phyloP scores from a whole-genome alignment of 2,888 invertebrate species.

The Chrysopilus asiliformis region DNA sequence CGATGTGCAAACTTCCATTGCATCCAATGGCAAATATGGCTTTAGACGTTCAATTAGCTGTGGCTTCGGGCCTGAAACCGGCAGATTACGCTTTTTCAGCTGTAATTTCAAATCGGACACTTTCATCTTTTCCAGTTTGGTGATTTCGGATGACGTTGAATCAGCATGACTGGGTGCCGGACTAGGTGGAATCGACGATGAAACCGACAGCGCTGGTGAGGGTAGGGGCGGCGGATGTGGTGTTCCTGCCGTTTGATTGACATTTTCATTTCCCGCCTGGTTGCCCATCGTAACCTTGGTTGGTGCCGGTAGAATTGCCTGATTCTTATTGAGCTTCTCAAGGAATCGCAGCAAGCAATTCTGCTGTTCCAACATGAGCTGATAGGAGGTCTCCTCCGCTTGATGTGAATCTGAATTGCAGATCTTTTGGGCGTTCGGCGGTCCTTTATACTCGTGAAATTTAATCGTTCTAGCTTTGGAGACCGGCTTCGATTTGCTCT shows the following conservation, averaged over 20 bases:
- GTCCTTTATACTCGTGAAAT: constrained; percentile 94
- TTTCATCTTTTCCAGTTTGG: constrained; percentile 88
- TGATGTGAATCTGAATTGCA: constrained; percentile 40
- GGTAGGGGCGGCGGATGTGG: constrained; percentile 35
- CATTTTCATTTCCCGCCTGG: constrained; percentile 12
- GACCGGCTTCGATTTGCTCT: constrained; percentile 64
- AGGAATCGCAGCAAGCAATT: constrained; percentile 76
- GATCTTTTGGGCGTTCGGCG: constrained; percentile 69
- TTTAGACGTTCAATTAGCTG: constrained; percentile 85
- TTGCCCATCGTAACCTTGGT: constrained; percentile 32
- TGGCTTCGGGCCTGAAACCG: constrained; percentile 93
- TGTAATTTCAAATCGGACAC: constrained; percentile 90
- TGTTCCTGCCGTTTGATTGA: constrained; percentile 7
- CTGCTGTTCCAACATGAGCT: constrained; percentile 84
- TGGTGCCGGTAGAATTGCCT: constrained; percentile 64
- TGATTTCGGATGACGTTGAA: constrained; percentile 31
- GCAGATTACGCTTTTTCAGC: constrained; percentile 81
- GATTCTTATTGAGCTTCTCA: constrained; percentile 66
- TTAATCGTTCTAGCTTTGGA: constrained; percentile 83
- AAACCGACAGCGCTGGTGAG: constrained; percentile 41
- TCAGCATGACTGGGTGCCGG: constrained; percentile 31
- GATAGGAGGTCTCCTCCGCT: constrained; percentile 67
- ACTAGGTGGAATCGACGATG: constrained; percentile 35
- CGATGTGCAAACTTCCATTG: constrained; percentile 38
- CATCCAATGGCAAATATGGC: constrained; percentile 45